Percentiles rank a stretch among this genome's conserved stretches.
Conservation (phyloP, 2,888 invertebrate species). For the Mantis religiosa region DNA sequence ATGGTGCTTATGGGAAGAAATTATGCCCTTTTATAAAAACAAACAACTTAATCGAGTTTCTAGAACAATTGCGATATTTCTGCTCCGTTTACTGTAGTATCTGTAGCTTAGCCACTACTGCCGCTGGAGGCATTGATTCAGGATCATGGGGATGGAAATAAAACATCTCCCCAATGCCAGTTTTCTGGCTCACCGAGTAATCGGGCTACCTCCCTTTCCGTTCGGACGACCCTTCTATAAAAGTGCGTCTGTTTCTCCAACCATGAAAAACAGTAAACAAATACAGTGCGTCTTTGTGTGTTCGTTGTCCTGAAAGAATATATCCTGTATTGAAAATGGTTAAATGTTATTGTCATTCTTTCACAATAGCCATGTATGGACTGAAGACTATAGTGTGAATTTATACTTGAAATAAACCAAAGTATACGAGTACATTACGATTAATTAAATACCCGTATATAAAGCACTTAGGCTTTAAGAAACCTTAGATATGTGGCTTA, state of each 20-base stretch:
- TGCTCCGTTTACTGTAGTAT: neutral
- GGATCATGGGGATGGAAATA: neutral
- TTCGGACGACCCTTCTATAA: neutral
- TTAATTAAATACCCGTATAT: too few species aligned
- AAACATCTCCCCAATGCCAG: neutral
- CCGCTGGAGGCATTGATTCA: neutral
- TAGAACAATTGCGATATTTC: neutral
- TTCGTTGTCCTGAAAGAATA: too few species aligned
- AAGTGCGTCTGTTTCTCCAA: neutral
- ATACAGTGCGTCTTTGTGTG: neutral
- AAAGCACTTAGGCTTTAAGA: too few species aligned
- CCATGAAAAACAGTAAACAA: neutral
- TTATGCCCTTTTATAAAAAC: too few species aligned
- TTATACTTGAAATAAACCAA: too few species aligned
- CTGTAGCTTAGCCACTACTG: neutral
- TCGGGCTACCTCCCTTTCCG: neutral
- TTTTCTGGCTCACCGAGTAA: neutral
- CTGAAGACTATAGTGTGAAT: too few species aligned
- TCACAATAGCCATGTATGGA: too few species aligned
- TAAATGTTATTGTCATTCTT: too few species aligned
- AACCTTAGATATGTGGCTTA: too few species aligned
- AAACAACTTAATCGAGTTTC: neutral
- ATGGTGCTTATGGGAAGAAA: too few species aligned
- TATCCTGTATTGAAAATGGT: too few species aligned
- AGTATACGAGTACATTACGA: too few species aligned